Conservation (phyloP, 2,888 invertebrate species). For the Podotricha telesiphe region DNA sequence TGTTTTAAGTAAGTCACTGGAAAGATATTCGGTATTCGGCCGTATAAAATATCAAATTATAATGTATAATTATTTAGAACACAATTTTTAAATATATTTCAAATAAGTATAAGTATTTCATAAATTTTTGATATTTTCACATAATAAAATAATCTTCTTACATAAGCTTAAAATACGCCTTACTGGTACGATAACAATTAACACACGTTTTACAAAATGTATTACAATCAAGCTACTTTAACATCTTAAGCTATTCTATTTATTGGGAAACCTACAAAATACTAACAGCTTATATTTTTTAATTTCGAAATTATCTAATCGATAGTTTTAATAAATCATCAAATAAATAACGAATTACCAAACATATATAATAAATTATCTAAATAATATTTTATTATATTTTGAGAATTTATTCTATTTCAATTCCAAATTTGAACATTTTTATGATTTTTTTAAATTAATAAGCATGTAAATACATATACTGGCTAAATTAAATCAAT, state of each 20-base stretch:
- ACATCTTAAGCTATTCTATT: slow-evolving; percentile 38
- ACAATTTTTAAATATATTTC: no score
- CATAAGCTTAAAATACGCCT: not conserved
- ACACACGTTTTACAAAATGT: slow-evolving; percentile 28
- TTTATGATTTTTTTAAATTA: not conserved
- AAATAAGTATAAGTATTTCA: no score
- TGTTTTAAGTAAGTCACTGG: no score
- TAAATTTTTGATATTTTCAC: not conserved
- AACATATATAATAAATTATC: not conserved
- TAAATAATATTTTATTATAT: not conserved
- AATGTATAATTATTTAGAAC: no score
- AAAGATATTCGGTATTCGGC: no score
- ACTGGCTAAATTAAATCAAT: not conserved
- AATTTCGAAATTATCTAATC: not conserved
- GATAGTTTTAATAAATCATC: not conserved
- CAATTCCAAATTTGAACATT: not conserved
- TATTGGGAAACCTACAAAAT: slow-evolving; percentile 28
- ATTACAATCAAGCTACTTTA: slow-evolving; percentile 38
- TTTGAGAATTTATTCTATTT: not conserved
- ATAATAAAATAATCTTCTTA: not conserved
- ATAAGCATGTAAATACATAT: not conserved
- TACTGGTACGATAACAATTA: not conserved
- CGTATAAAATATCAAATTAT: no score
- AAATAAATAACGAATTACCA: not conserved
- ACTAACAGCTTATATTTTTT: slow-evolving; percentile 26